Evolutionary conservation across 2,113 vertebrate species (phyloP), one percentile per base, ranked within the genome.

Genomic region (Etheostoma cragini): DNA sequence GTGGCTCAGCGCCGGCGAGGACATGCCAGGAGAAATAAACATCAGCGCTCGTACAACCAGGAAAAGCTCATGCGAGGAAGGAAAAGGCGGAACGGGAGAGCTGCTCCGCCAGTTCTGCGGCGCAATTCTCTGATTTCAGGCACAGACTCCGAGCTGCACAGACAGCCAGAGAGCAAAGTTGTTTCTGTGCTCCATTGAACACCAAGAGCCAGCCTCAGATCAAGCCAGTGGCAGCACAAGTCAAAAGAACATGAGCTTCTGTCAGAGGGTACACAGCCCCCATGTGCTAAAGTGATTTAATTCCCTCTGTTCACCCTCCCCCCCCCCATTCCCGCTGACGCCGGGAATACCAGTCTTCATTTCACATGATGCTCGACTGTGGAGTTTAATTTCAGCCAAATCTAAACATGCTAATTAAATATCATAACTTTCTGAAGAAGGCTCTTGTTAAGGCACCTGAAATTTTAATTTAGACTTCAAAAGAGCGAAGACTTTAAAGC

Each of bases 391-490:
- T 95, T 90, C 93, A 91, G 88, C 88, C 72, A 87, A 95, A 94
- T 95, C 94, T 94, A 94, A 95, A 95, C 93, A 94, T 80, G 83
- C 92, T 95, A 95, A 96, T 95, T 96, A 95, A 95, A 95, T 95
- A 94, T 94, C 91, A 93, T 92, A 95, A 94, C 94, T 95, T 95
- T 95, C 89, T 88, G 88, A 93, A 93, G 92, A 87, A 88, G 91
- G 83, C 87, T 93, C 87, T 93, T 84, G 93, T 94, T 94, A 94
- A 95, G 93, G 91, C 93, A 95, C 95, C 94, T 95, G 94, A 90
- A 95, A 95, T 96, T 95, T 95, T 95, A 94, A 96, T 95, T 96
- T 95, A 95, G 94, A 95, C 94, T 95, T 95, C 94, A 95, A 95
- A 95, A 94, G 94, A 93, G 73, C 82, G 72, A 89, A 88, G 92